Evolutionary conservation across 2,888 invertebrate genomes (phyloP).

Genomic region (Agrotis puta): DNA sequence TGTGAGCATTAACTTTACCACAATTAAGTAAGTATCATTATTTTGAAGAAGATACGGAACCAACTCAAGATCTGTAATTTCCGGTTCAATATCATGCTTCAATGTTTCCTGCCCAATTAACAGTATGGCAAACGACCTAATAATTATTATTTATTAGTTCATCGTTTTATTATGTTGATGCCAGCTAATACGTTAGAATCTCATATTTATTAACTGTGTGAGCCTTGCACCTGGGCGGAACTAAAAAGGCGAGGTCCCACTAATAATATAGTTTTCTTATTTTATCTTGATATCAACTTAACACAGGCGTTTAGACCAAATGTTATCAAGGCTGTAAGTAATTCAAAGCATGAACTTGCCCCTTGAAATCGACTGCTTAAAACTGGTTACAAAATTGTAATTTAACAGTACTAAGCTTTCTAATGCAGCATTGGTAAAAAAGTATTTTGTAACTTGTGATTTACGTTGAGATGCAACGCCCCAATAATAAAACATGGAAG

Average conservation of each 20-base stretch:
- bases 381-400: slow-evolving; percentile 58
- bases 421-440: slow-evolving; percentile 47
- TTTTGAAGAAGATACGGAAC: slow-evolving; percentile 46
- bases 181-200: slow-evolving; percentile 37
- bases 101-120: slow-evolving; percentile 43
- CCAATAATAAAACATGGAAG: slow-evolving; percentile 32
- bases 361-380: slow-evolving; percentile 55
- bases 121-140: slow-evolving; percentile 32
- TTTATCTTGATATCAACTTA: slow-evolving; percentile 45
- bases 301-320: slow-evolving; percentile 15
- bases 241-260: slow-evolving; percentile 36
- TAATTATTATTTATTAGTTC: slow-evolving; percentile 42
- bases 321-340: slow-evolving; percentile 47
- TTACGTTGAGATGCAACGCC: slow-evolving; percentile 53
- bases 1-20: slow-evolving; percentile 23
- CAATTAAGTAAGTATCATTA: slow-evolving; percentile 32
- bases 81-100: slow-evolving; percentile 42
- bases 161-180: slow-evolving; percentile 38
- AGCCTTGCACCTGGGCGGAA: slow-evolving; percentile 58
- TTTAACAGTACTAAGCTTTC: slow-evolving; percentile 53
- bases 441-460: slow-evolving; percentile 59
- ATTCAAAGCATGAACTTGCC: slow-evolving; percentile 59
- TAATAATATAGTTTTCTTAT: slow-evolving; percentile 41
- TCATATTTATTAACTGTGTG: slow-evolving; percentile 23
- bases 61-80: slow-evolving; percentile 52